Evolutionary conservation across 1,140 invertebrate species (phyloP), one percentile per base, ranked within the genome.

Genomic region (Drosophila yakuba): DNA sequence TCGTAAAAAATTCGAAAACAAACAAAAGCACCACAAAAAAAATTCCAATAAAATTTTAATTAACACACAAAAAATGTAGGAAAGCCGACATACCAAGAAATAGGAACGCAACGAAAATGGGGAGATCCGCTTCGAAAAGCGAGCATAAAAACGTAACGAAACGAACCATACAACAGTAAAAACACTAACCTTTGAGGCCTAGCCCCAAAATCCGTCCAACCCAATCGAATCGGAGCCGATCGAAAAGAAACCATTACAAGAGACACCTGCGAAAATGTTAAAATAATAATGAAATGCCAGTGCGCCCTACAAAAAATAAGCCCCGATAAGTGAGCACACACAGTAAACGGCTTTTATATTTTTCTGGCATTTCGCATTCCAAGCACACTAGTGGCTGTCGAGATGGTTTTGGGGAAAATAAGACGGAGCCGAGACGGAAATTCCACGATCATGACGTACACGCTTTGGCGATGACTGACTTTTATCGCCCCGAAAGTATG

Each of bases 21-120:
- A 79, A 75, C 69, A 83, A 51, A 71, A 74, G 60, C 63, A 63
- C 56, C 72, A 66, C 71, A 66, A 44, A 38, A 63, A 63, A 81
- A 81, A 76, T 79, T 71, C 80, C 74, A 83, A 68, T 78, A 78
- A 74, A 83, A 61, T 84, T 84, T 84, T 80, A 76, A 80, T 84
- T 77, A 84, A 76, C 80, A 63, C 51, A 60, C 52, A 72, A 63
- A 63, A 69, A 43, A 55, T 47, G 14, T n/a, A 38, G 20, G 35
- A n/a, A 54, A 66, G 41, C 32, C 38, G 38, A 54, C 59, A 68
- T 56, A 61, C 47, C 51, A 48, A 43, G 55, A 45, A 69, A 74
- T 48, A 54, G 45, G 44, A 80, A 59, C 52, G 66, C 60, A 64
- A 50, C 36, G 38, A 55, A 52, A 45, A 47, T 20, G 35, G 15